Base-by-base conservation (phyloP, 2,113 vertebrate genomes). In the Tragulus kanchil region DNA sequence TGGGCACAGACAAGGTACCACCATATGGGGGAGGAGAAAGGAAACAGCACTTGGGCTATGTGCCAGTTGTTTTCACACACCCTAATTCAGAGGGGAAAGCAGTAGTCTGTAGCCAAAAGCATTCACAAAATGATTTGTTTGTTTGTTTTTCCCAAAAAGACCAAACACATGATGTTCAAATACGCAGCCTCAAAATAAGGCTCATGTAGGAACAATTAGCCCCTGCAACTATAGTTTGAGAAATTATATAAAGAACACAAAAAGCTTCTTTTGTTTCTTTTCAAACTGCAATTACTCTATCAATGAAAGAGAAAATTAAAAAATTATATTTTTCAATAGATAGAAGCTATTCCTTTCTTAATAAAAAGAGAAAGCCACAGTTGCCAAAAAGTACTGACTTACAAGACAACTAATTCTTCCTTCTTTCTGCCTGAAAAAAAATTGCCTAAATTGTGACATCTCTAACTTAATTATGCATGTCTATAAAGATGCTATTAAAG, bases 381-480 rank as follows among this genome's bases (percentile, higher is more conserved):
- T 65, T 92, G 75, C 73, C 90, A 65, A 89, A 69, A 88, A 36
- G 26, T 9, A 16, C 26, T 62, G 26, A 75, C 88, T 85, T 67
- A 79, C 21, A 79, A 92, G 28, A 94, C 12, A 86, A 25, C 52
- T 26, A 82, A 73, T 86, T 90, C 31, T 79, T 62, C 64, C 69
- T 73, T 54, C 69, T 89, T 77, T 85, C 91, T 95, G 36, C 31
- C 86, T 85, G 89, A 94, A 89, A 90, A 88, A 31, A 87, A 82
- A 19, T 3, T 67, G 52, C 73, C 48, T n/a, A 31, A 19, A 3
- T 69, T 85, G 19, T 86, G 19, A 58, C 92, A 93, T 77, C 89
- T 89, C 67, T 79, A 93, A 93, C 78, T 81, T 86, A 78, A 9
- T 94, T 75, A 93, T 12, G 6, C 62, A 8, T 78, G 85, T 56